A percentile compares a stretch with the other conserved stretches of the same genome.
phyloP scores from a whole-genome alignment of 1,140 invertebrate species.

The Hycleus phaleratus region DNA sequence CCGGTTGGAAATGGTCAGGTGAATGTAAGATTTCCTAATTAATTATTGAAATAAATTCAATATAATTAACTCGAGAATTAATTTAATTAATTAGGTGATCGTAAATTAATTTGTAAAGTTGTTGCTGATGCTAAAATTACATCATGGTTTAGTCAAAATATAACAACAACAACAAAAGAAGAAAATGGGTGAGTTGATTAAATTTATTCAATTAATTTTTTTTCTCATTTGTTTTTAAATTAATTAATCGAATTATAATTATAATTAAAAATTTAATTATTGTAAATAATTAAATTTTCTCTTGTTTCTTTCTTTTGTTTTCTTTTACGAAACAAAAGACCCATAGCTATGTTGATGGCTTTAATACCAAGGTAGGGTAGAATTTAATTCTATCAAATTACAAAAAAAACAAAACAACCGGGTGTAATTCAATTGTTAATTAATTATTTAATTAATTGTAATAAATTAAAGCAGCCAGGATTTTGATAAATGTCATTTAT shows the following conservation, averaged over 20 bases:
- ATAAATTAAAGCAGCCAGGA: no score
- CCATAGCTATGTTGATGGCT: constrained; percentile 73
- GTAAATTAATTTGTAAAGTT: constrained; percentile 71
- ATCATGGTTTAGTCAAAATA: constrained; percentile 70
- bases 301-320: constrained; percentile 13
- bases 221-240: neutral
- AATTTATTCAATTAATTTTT: neutral
- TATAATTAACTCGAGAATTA: no score
- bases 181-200: constrained; percentile 56
- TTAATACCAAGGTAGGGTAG: constrained; percentile 77
- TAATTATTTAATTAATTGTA: no score
- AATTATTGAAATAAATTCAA: neutral
- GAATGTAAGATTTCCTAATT: constrained; percentile 40
- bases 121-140: constrained; percentile 84
- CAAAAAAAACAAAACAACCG: no score
- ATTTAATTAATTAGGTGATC: constrained; percentile 50
- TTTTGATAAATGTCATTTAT: no score
- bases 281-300: constrained; percentile 12
- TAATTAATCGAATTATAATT: no score
- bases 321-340: constrained; percentile 44
- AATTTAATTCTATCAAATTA: neutral
- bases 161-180: constrained; percentile 58
- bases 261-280: no score
- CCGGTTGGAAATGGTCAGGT: constrained; percentile 67
- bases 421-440: no score